Evolutionary conservation across 2,888 invertebrate genomes (phyloP).

Genomic region (Horisme vitalbata): DNA sequence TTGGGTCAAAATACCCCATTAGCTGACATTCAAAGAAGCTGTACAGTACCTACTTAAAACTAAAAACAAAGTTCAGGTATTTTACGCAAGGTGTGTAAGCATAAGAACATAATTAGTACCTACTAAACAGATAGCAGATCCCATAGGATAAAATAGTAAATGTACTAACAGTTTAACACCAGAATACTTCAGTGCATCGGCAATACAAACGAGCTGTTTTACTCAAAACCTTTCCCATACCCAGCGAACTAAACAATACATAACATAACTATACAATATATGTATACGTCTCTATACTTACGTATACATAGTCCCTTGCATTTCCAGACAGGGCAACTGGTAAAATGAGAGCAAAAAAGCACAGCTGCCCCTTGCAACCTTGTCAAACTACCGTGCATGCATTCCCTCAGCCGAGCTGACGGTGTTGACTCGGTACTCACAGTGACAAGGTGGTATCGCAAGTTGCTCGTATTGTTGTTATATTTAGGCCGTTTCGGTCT

Average conservation of each 20-base stretch:
- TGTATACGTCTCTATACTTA: conserved; percentile 24
- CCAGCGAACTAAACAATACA: conserved; percentile 60
- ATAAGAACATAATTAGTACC: no score
- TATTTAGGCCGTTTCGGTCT: conserved; percentile 71
- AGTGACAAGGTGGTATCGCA: conserved; percentile 61
- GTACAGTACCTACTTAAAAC: no score
- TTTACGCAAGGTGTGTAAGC: no score
- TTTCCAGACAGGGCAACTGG: conserved; percentile 64
- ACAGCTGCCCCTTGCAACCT: conserved; percentile 66
- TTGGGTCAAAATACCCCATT: no score
- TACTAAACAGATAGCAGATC: no score
- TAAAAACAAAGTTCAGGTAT: no score
- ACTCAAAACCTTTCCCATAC: conserved; percentile 56
- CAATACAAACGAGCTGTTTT: conserved; percentile 38
- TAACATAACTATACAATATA: conserved; percentile 54
- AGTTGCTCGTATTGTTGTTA: conserved; percentile 51
- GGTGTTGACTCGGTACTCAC: conserved; percentile 41
- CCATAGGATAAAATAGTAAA: neutral
- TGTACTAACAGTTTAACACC: conserved; percentile 7
- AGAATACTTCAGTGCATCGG: conserved; percentile 2
- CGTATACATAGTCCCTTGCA: conserved; percentile 51
- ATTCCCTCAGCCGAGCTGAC: conserved; percentile 44
- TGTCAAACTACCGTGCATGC: conserved; percentile 56
- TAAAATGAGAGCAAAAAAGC: conserved; percentile 72
- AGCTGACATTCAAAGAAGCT: no score